These are phyloP conservation scores for Lycaon pictus DNA, from an alignment of 2,113 vertebrate species.

Conservation along the genomic window DNA sequence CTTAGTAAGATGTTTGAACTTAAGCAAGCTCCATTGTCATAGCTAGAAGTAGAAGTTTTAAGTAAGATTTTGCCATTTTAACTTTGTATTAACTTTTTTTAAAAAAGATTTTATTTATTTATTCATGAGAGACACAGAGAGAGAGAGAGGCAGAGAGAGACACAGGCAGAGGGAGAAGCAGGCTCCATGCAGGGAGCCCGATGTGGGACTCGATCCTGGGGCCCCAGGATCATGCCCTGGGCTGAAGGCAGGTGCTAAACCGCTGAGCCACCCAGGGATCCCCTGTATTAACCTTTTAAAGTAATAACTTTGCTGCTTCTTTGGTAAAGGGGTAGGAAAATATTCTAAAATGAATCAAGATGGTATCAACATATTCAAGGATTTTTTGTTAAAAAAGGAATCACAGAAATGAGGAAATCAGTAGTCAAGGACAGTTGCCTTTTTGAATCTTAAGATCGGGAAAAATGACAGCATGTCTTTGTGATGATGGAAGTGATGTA, in stretches of 20 bases:
- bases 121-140: too few relatives aligned
- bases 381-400: not conserved
- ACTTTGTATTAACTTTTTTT: not conserved
- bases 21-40: not conserved
- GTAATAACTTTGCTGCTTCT: not conserved
- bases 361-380: not conserved
- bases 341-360: not conserved
- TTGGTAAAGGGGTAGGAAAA: not conserved
- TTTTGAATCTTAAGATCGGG: not conserved
- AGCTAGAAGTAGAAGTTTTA: not conserved
- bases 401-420: not conserved
- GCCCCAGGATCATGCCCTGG: too few relatives aligned
- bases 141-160: too few relatives aligned
- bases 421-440: not conserved
- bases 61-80: not conserved
- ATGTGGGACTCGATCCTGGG: too few relatives aligned
- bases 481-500: not conserved
- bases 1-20: not conserved
- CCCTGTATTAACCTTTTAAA: not conserved
- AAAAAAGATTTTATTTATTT: too few relatives aligned
- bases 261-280: too few relatives aligned
- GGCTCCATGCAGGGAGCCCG: too few relatives aligned
- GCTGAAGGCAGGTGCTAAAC: too few relatives aligned
- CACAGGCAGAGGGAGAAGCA: too few relatives aligned
- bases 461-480: not conserved